Conservation (phyloP, 2,797 vertebrate genomes). For the Coluber constrictor region DNA sequence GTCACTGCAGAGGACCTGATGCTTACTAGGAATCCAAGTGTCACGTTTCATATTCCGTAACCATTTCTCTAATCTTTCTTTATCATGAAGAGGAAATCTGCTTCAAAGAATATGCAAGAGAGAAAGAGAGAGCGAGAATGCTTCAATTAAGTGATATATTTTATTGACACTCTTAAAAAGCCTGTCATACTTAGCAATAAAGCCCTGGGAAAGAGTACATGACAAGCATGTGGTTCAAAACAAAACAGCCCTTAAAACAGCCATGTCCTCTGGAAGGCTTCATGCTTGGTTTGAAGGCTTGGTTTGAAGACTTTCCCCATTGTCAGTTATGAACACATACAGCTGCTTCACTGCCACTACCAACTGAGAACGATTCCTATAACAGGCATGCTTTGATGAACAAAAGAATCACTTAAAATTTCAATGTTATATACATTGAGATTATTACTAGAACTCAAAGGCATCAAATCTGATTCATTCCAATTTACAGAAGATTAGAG, state of each 20-base stretch:
- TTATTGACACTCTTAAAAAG: not conserved
- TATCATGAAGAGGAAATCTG: constrained; percentile 85
- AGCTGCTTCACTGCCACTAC: not conserved
- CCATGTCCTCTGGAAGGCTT: not conserved
- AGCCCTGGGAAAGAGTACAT: not conserved
- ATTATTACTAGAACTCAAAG: not conserved
- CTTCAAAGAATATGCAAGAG: constrained; percentile 5
- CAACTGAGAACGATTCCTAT: not conserved
- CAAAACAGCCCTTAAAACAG: not conserved
- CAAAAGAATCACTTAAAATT: not conserved
- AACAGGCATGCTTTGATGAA: not conserved
- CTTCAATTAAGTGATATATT: not conserved
- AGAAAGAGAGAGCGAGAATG: not conserved
- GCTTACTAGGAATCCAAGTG: constrained; percentile 82
- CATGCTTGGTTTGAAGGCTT: not conserved
- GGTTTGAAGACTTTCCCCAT: not conserved
- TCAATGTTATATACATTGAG: rapidly evolving
- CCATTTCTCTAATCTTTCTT: constrained; percentile 82
- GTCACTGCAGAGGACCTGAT: constrained; percentile 86
- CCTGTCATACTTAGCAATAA: not conserved
- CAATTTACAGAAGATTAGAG: not conserved
- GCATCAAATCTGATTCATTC: not conserved
- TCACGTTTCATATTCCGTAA: constrained; percentile 83
- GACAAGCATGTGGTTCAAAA: not conserved
- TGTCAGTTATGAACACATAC: not conserved